These are phyloP conservation scores for Drosophila dunni DNA, from an alignment of 1,140 invertebrate species.

Conservation along the genomic window DNA sequence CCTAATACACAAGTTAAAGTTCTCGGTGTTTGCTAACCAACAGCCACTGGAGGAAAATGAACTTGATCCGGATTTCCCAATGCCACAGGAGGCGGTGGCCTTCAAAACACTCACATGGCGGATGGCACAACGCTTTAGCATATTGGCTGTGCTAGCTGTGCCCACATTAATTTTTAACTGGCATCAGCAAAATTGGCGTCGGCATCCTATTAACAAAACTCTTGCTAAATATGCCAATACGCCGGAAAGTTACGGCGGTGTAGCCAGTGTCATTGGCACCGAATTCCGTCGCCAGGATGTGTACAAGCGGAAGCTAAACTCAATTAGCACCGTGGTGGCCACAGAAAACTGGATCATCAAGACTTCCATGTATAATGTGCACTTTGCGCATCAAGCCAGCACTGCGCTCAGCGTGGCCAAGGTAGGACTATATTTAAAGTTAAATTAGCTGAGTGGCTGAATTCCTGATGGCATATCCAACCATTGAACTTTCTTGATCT, in stretches of 20 bases:
- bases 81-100: slow-evolving; percentile 80
- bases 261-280: slow-evolving; percentile 90
- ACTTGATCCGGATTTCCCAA: slow-evolving; percentile 82
- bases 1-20: slow-evolving; percentile 85
- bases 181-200: slow-evolving; percentile 88
- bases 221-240: slow-evolving; percentile 88
- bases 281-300: slow-evolving; percentile 88
- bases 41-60: slow-evolving; percentile 73
- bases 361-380: slow-evolving; percentile 90
- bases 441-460: neutral
- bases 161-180: slow-evolving; percentile 87
- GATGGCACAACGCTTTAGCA: slow-evolving; percentile 83
- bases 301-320: slow-evolving; percentile 88
- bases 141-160: slow-evolving; percentile 76
- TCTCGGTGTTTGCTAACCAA: slow-evolving; percentile 85
- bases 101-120: slow-evolving; percentile 84
- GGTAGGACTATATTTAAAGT: slow-evolving; percentile 74
- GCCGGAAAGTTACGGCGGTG: slow-evolving; percentile 87
- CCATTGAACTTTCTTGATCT: neutral
- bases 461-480: too few relatives aligned
- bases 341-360: slow-evolving; percentile 96
- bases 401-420: slow-evolving; percentile 90
- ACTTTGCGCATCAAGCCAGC: slow-evolving; percentile 92
- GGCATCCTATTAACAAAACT: slow-evolving; percentile 91
- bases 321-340: slow-evolving; percentile 89